phyloP scores from a whole-genome alignment of 1,140 invertebrate genomes.

The Phymastichus coffea region DNA sequence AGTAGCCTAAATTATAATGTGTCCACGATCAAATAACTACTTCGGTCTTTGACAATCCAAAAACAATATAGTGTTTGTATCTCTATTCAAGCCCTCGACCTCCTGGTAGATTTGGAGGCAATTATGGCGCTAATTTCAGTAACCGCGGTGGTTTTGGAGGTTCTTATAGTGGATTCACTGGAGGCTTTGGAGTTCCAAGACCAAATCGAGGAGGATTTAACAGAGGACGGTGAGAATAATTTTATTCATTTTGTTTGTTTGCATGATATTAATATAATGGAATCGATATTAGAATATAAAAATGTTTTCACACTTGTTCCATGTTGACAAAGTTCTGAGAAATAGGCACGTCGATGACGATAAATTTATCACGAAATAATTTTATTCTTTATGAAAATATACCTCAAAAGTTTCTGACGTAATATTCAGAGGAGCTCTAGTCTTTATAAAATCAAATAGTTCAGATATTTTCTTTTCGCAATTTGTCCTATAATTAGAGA shows the following conservation, averaged over 20 bases:
- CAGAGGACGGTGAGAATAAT: constrained; percentile 52
- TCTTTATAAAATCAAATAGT: constrained; percentile 18
- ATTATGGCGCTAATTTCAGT: constrained; percentile 35
- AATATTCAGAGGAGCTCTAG: constrained; percentile 25
- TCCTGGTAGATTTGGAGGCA: constrained; percentile 24
- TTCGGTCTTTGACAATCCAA: constrained; percentile 13
- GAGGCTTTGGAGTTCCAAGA: constrained; percentile 51
- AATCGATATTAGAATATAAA: not conserved
- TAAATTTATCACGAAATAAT: no score
- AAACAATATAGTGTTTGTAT: constrained; percentile 15
- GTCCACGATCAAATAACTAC: no score
- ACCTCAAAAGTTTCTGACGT: constrained; percentile 15
- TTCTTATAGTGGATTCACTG: constrained; percentile 52
- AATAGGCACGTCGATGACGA: no score
- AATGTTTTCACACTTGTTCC: no score
- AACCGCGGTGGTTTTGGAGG: constrained; percentile 43
- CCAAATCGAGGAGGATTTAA: constrained; percentile 55
- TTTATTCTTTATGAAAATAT: no score
- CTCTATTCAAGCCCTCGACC: constrained; percentile 26
- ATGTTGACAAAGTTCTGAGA: no score
- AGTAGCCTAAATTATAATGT: no score
- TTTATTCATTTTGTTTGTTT: not conserved
- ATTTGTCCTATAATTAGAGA: constrained; percentile 6
- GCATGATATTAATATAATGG: not conserved
- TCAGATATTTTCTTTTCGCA: constrained; percentile 12